Conservation (phyloP, 2,888 invertebrate genomes). For the Ophioninae sp. region DNA sequence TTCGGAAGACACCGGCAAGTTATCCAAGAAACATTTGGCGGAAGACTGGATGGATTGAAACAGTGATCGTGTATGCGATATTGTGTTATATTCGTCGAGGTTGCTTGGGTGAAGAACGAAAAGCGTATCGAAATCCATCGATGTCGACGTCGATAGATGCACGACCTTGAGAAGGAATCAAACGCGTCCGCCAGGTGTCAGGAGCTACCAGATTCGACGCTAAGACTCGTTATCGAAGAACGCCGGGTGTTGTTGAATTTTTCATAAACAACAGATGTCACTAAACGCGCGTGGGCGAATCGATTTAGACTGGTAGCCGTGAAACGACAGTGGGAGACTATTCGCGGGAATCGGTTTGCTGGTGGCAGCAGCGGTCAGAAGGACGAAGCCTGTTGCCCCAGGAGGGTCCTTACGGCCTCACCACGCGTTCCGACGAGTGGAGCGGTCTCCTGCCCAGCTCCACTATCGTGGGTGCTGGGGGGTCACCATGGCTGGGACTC, state of each 20-base stretch:
- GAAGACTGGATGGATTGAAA: not conserved
- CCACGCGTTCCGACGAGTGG: conserved; percentile 81
- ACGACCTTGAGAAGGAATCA: conserved; percentile 33
- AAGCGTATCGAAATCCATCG: not conserved
- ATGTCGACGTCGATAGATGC: conserved; percentile 50
- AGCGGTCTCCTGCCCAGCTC: conserved; percentile 81
- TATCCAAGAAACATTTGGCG: not conserved
- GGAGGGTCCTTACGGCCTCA: conserved; percentile 78
- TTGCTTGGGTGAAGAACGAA: conserved; percentile 2
- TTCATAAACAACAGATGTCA: conserved; percentile 46
- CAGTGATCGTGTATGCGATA: not conserved
- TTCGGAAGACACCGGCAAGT: not conserved
- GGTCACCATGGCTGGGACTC: conserved; percentile 80
- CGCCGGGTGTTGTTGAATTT: conserved; percentile 21
- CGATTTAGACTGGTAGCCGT: conserved; percentile 43
- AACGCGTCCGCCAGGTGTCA: conserved; percentile 45
- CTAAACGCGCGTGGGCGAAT: conserved; percentile 29
- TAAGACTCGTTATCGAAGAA: not conserved
- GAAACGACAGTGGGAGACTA: conserved; percentile 60
- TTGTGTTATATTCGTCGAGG: not conserved
- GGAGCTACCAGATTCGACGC: conserved; percentile 11
- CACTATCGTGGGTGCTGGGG: conserved; percentile 81
- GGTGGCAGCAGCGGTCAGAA: conserved; percentile 64
- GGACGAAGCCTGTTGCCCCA: conserved; percentile 74
- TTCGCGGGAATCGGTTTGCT: conserved; percentile 56